Evolutionary conservation across 2,113 vertebrate genomes (phyloP), one percentile per base, ranked within the genome.

Genomic region (Smithornis capensis): DNA sequence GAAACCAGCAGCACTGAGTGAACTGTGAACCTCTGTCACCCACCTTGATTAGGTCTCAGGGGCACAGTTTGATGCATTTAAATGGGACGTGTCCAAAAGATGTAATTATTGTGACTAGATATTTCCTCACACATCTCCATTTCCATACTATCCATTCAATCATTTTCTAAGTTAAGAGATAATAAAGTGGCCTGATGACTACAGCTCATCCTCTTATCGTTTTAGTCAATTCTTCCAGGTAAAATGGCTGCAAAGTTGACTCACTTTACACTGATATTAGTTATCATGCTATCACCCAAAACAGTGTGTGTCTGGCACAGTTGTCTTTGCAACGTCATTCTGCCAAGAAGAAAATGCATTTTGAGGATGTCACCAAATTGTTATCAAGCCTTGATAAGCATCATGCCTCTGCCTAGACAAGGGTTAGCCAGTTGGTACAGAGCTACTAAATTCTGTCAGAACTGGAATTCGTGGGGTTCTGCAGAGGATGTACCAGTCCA

Each of bases 1-100:
- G 95, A 96, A 97, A 96, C 88, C 90, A 87, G 69, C 77, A 95
- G 73, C 76, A 29, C 64, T 40, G 77, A 92, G 64, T 49, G 45
- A 94, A 78, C 83, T 4, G 57, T 87, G 83, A 96, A 91, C 73
- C 44, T 88, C 87, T 2, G 5, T 93, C 85, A 83, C 83, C 90
- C 73, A 60, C 77, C 88, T 55, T 75, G 86, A 44, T 4, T 10
- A 45, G 59, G 44, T 78, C 45, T 91, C 90, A 90, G 87, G 88
- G 93, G 93, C 94, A 93, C 81, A 89, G 47, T 64, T 53, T 90
- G 88, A 69, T 16, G 7, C 52, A 35, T 65, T 77, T 78, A 75
- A 93, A 82, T 42, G 53, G 52, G 65, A 75, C 12, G 1, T 47
- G 62, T 52, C 62, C 64, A 56, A 60, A 73, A 90, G 44, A 53